These are phyloP conservation scores for Hycleus cichorii DNA, from an alignment of 1,140 invertebrate species.

Conservation along the genomic window DNA sequence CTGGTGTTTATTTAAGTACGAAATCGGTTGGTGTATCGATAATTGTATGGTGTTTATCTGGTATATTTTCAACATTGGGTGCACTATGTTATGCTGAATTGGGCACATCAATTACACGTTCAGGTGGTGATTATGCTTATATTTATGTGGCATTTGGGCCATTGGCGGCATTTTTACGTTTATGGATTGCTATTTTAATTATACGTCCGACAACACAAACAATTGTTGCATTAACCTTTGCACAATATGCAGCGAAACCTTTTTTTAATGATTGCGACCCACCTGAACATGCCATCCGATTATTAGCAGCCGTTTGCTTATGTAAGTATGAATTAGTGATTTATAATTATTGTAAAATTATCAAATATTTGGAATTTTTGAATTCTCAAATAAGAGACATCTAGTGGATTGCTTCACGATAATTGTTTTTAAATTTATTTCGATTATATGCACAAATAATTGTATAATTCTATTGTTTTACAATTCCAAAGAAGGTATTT, in stretches of 20 bases:
- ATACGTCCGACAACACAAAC: slow-evolving; percentile 78
- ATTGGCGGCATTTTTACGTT: slow-evolving; percentile 76
- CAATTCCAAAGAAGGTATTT: no score
- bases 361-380: not conserved
- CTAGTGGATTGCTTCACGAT: not conserved
- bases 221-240: slow-evolving; percentile 76
- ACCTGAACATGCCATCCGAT: slow-evolving; percentile 56
- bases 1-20: slow-evolving; percentile 58
- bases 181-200: slow-evolving; percentile 82
- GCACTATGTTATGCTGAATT: slow-evolving; percentile 81
- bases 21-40: slow-evolving; percentile 61
- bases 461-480: no score
- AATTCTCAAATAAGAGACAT: not conserved
- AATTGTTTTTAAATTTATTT: no score
- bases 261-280: slow-evolving; percentile 68
- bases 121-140: slow-evolving; percentile 85
- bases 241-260: slow-evolving; percentile 72
- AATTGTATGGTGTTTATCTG: slow-evolving; percentile 66
- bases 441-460: no score
- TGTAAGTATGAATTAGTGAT: slow-evolving; percentile 51
- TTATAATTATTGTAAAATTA: not conserved
- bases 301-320: slow-evolving; percentile 66
- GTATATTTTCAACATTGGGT: slow-evolving; percentile 66
- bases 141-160: slow-evolving; percentile 81
- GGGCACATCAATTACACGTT: slow-evolving; percentile 70